Evolutionary conservation across 2,113 vertebrate genomes (phyloP).

Genomic region (Chitala chitala): DNA sequence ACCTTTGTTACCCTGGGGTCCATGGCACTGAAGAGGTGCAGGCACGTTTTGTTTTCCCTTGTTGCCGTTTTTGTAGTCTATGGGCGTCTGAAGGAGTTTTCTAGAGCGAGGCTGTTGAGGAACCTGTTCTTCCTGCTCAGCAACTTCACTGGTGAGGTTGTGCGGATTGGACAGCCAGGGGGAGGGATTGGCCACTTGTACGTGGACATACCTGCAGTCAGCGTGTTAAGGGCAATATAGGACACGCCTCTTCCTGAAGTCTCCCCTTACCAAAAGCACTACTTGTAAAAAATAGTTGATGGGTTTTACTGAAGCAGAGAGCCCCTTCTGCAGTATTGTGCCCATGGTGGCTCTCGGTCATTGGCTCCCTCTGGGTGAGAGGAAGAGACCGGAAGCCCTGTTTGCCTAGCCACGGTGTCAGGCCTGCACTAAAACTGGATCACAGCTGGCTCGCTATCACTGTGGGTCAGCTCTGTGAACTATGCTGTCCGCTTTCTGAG

Average conservation of each 20-base stretch:
- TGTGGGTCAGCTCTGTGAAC: not conserved
- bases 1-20: not conserved
- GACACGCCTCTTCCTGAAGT: slow-evolving; percentile 7
- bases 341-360: not conserved
- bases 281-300: too few relatives aligned
- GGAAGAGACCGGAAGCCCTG: not conserved
- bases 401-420: not conserved
- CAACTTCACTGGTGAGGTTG: not conserved
- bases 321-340: not conserved
- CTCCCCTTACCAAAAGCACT: not conserved
- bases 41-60: not conserved
- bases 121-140: not conserved
- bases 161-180: not conserved
- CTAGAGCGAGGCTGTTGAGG: not conserved
- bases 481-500: not conserved
- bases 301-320: not conserved
- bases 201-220: not conserved
- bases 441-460: not conserved
- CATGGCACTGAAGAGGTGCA: not conserved
- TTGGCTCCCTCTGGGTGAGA: not conserved
- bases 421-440: slow-evolving; percentile 15
- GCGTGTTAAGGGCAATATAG: not conserved
- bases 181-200: not conserved
- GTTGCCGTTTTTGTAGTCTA: not conserved
- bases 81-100: not conserved